These are phyloP conservation scores for Tanytarsus gracilentus DNA, from an alignment of 2,888 invertebrate species.

Conservation along the genomic window DNA sequence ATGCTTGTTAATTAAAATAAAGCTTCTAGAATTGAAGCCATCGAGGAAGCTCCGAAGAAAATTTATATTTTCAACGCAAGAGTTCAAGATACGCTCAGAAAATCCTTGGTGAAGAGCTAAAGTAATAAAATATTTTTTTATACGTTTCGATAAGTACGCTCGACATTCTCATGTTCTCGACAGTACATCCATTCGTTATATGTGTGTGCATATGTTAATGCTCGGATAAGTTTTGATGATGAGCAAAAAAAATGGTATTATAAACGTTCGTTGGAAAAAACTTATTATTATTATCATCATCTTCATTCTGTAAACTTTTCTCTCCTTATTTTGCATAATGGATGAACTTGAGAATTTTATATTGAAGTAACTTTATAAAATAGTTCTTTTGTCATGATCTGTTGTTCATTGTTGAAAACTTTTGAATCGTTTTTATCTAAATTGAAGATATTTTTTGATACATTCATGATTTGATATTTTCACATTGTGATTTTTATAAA, in stretches of 20 bases:
- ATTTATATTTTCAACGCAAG: not conserved
- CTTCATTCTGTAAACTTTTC: not conserved
- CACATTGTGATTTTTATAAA: too few relatives aligned
- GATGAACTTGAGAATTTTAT: not conserved
- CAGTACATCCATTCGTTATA: not conserved
- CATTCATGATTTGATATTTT: too few relatives aligned
- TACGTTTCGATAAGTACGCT: conserved; percentile 14
- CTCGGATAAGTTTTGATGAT: conserved; percentile 11
- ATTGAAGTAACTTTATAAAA: not conserved
- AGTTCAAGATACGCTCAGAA: not conserved
- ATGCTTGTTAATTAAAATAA: too few relatives aligned
- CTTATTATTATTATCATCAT: conserved; percentile 7
- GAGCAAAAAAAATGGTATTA: conserved; percentile 3
- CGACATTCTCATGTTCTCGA: conserved; percentile 15
- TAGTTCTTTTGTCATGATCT: too few relatives aligned
- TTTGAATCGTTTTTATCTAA: not conserved
- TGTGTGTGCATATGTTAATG: conserved; percentile 20
- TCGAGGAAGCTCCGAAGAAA: too few relatives aligned
- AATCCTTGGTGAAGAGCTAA: not conserved
- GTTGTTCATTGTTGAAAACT: too few relatives aligned
- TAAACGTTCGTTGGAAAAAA: not conserved
- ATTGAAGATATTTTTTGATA: too few relatives aligned
- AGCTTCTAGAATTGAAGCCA: too few relatives aligned
- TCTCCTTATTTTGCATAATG: not conserved
- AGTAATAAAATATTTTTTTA: conserved; percentile 21